These are phyloP conservation scores for Ceyx melanurus DNA, from an alignment of 2,113 vertebrate species.

Conservation along the genomic window DNA sequence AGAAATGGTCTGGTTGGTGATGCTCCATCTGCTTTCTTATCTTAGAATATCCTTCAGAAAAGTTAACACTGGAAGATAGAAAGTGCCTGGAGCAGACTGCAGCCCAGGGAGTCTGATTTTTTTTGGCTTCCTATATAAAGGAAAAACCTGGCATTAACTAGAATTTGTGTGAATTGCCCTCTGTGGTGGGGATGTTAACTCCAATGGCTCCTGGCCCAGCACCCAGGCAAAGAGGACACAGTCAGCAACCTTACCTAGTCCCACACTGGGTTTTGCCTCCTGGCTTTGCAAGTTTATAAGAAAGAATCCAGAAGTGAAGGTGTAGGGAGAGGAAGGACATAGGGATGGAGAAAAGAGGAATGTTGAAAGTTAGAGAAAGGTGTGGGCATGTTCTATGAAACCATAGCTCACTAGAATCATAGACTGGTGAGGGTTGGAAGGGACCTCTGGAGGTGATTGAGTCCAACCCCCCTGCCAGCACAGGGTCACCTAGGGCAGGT, in stretches of 20 bases:
- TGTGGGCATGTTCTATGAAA: background rate
- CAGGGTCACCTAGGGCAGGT: too few relatives aligned
- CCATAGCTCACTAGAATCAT: background rate
- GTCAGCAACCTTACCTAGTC: background rate
- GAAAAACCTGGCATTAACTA: background rate
- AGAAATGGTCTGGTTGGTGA: background rate
- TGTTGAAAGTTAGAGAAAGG: background rate
- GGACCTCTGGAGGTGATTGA: too few relatives aligned
- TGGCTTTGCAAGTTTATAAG: background rate
- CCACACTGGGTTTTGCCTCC: background rate
- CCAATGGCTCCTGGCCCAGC: background rate
- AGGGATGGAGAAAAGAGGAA: background rate
- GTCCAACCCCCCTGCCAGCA: too few relatives aligned
- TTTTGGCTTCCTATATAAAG: background rate
- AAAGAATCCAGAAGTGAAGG: background rate
- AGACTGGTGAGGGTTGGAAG: too few relatives aligned
- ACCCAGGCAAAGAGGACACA: background rate
- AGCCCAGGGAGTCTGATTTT: background rate
- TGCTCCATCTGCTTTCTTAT: background rate
- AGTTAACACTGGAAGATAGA: background rate
- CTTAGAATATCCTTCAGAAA: background rate
- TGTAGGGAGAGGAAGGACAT: background rate
- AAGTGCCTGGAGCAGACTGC: background rate
- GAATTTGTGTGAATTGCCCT: background rate
- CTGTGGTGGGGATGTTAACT: background rate